Evolutionary conservation across 2,113 vertebrate genomes (phyloP), one percentile per base, ranked within the genome.

Genomic region (Calyptomena viridis): DNA sequence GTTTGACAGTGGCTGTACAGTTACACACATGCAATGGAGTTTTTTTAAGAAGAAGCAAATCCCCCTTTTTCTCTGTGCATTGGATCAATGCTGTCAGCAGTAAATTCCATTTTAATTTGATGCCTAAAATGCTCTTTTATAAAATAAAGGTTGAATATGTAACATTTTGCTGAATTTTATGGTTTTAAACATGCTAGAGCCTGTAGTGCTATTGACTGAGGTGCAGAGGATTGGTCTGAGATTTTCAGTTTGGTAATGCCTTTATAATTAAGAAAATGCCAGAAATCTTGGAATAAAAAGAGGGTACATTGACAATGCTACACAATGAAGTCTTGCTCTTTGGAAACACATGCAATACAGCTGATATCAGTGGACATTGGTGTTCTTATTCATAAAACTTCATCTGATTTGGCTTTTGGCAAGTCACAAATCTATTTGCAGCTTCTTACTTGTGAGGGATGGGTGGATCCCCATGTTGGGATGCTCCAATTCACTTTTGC

Each of bases 41-140:
- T 60, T 88, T 81, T 83, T 81, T 24, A 49, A 52, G 19, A 55
- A 23, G 3, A 37, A 88, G 55, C 3, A 35, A 64, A 2, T 8
- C 5, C 8, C 13, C 2, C 7, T 30, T 63, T 44, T 16, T 2
- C 5, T 33, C 12, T 2, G 5, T 28, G n/a, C 28, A 7, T 18
- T 64, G 73, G 63, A 52, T 46, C 25, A 77, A 8, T 21, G 35
- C n/a, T 73, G 40, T 22, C 6, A 74, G 28, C 40, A 71, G 42
- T 30, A 75, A 68, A 59, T 27, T 16, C 13, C 44, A 49, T 58
- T 82, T 87, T 46, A 53, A 67, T 56, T 49, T 87, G 31, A 27
- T 74, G 17, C 59, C 67, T 60, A n/a, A 74, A 66, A 46, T 33
- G 40, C n/a, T 84, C 20, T 94, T 82, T 22, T 33, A 31, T n/a